Evolutionary conservation across 2,113 vertebrate species (phyloP).

Genomic region (Oreocharis arfaki): DNA sequence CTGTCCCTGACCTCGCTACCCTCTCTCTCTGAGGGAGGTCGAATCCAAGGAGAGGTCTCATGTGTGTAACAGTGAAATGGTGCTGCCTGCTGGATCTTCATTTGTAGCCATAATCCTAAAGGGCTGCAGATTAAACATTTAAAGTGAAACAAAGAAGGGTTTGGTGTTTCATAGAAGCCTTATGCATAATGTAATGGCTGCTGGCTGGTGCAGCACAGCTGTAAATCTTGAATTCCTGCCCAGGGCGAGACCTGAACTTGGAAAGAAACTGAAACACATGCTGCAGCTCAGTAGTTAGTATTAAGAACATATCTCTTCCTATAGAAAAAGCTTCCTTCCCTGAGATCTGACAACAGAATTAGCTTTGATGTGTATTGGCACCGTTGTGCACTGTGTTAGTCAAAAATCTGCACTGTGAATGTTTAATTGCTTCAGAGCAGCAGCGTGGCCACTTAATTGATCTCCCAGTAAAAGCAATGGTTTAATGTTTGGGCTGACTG

Average conservation of each 20-base stretch:
- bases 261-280: background rate
- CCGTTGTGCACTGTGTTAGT: background rate
- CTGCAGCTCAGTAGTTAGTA: background rate
- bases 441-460: background rate
- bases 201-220: background rate
- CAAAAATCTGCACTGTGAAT: background rate
- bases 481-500: background rate
- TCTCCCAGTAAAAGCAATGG: background rate
- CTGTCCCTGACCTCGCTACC: background rate
- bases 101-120: background rate
- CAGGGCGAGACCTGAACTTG: background rate
- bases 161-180: background rate
- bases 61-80: background rate
- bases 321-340: background rate
- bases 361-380: background rate
- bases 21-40: background rate
- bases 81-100: background rate
- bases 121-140: background rate
- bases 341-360: background rate
- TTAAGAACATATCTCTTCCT: background rate
- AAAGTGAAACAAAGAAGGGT: background rate
- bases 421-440: background rate
- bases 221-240: conserved; percentile 18
- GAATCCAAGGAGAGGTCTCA: background rate
- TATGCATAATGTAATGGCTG: background rate